Base-by-base conservation (phyloP, 2,888 invertebrate species). In the Pogonocherus hispidulus region DNA sequence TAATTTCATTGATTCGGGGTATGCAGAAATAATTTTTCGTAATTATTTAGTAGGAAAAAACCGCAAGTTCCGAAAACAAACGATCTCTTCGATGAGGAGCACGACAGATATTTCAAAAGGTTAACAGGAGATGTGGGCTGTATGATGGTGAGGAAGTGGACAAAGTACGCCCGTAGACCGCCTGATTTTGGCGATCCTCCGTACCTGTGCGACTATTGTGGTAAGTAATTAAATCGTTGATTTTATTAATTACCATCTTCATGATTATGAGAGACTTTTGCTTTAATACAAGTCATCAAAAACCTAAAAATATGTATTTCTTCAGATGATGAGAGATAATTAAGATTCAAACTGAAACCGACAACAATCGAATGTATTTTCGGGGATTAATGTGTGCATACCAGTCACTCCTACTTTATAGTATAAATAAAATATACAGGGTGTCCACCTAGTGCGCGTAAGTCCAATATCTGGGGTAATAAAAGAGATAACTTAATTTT, bases 21-120 rank as follows among this genome's bases (percentile, higher is more conserved):
- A 3, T 14, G 14, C 8, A 27, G 27, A 27, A 3, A 8, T 27
- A 6, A 2, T 41, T 41, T 41, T 3, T 41, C 1, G n/a, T 44
- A 18, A 23, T 22, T 44, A 4, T 14, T 1, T 16, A 57, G 37
- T n/a, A 57, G 19, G 16, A 55, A 55, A 19, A 57, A 57, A 22
- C 56, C 56, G 9, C 4, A 14, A 0, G 47, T 59, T 3, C 46
- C 59, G 4, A 32, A 46, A 2, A 11, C 59, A 11, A 47, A 14
- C n/a, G 47, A 59, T 18, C 22, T 59, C n/a, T 59, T 59, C 47
- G 47, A 59, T 11, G 32, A 47, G 18, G 59, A 46, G n/a, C 59
- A 59, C 32, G 59, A 59, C 19, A 32, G 19, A 22, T 59, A 59
- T 11, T 59, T 59, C 5, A 5, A 20, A 8, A n/a, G 47, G 1